Evolutionary conservation across 2,888 invertebrate species (phyloP).

Genomic region (Chymomyza fuscimana): DNA sequence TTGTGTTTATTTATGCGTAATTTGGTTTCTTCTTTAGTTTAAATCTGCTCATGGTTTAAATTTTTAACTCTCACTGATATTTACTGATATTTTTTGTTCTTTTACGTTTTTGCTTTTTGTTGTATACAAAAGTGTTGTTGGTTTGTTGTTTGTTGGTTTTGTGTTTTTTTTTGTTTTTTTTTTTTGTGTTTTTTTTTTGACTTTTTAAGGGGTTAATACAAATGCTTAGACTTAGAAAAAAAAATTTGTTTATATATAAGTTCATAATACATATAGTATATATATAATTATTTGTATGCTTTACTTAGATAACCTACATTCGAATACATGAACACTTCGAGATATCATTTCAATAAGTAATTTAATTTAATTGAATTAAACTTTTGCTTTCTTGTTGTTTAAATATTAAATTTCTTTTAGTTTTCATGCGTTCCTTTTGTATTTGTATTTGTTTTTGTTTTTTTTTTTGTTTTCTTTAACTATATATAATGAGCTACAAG

Average conservation of each 20-base stretch:
- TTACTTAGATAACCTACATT: constrained; percentile 66
- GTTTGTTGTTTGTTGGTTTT: constrained; percentile 43
- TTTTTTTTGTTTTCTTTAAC: not conserved
- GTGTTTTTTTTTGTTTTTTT: constrained; percentile 47
- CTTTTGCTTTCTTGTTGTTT: constrained; percentile 13
- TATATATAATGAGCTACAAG: not conserved
- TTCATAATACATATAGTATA: constrained; percentile 34
- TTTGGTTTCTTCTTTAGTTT: constrained; percentile 32
- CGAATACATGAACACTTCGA: constrained; percentile 74
- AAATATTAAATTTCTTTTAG: not conserved
- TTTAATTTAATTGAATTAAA: constrained; percentile 54
- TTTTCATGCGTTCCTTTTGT: constrained; percentile 4
- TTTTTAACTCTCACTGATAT: constrained; percentile 58
- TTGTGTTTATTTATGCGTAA: constrained; percentile 29
- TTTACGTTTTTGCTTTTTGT: constrained; percentile 24
- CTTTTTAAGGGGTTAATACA: constrained; percentile 66
- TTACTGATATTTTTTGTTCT: constrained; percentile 61
- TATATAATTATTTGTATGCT: constrained; percentile 57
- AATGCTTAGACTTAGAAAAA: constrained; percentile 66
- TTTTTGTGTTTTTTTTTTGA: constrained; percentile 30
- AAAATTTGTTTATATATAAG: constrained; percentile 48
- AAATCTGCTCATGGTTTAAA: constrained; percentile 29
- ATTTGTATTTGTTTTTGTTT: not conserved
- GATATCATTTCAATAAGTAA: constrained; percentile 67
- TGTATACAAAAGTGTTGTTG: constrained; percentile 20